phyloP scores from a whole-genome alignment of 2,888 invertebrate genomes.

The Drosophila fulvimacula region DNA sequence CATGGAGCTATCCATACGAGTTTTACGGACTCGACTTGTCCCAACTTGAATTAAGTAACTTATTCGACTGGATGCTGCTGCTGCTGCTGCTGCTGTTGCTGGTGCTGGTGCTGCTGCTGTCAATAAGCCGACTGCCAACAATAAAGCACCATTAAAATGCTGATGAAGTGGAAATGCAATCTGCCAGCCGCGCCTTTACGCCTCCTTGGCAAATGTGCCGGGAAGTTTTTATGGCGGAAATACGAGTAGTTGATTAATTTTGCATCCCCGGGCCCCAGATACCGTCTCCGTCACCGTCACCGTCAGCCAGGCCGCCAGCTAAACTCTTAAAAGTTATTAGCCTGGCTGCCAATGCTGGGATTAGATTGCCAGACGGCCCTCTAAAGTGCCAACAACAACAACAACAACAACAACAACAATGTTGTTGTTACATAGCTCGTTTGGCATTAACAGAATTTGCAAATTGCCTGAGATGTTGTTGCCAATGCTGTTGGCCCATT shows the following conservation, averaged over 20 bases:
- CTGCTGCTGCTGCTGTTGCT: conserved; percentile 19
- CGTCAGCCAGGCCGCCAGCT: background rate
- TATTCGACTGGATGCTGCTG: conserved; percentile 23
- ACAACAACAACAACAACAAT: conserved; percentile 34
- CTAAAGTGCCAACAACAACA: conserved; percentile 21
- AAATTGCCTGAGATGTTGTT: conserved; percentile 21
- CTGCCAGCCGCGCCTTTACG: conserved; percentile 20
- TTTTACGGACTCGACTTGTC: conserved; percentile 26
- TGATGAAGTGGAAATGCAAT: conserved; percentile 71
- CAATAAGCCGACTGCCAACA: conserved; percentile 48
- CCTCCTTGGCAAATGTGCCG: conserved; percentile 43
- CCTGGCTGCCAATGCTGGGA: conserved; percentile 25
- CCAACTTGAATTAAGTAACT: conserved; percentile 40
- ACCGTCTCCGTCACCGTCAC: background rate
- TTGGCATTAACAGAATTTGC: conserved; percentile 31
- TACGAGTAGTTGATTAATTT: conserved; percentile 64
- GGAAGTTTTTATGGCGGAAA: conserved; percentile 56
- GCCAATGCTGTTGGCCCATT: conserved; percentile 21
- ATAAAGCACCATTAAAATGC: conserved; percentile 62
- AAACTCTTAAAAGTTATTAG: conserved; percentile 49
- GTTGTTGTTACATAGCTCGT: conserved; percentile 29
- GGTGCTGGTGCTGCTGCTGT: conserved; percentile 26
- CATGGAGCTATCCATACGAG: conserved; percentile 23
- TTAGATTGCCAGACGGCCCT: conserved; percentile 36
- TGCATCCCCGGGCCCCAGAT: conserved; percentile 18